Base-by-base conservation (phyloP, 2,797 vertebrate species). In the Acanthopagrus latus region DNA sequence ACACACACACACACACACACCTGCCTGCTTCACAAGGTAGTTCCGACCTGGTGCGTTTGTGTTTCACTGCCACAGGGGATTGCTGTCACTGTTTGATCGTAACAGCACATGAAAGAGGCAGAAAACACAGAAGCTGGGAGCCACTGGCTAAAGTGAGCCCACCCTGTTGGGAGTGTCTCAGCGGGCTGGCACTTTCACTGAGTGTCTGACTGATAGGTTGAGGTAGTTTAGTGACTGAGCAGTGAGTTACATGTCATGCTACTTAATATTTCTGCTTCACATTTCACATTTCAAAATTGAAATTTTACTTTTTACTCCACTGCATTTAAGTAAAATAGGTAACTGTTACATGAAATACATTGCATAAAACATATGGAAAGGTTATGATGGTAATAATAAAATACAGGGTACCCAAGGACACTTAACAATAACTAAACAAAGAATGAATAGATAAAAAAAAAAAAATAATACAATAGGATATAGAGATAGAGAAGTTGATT, bases 91-190 rank as follows among this genome's bases (percentile, higher is more conserved):
- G 29, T 74, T 82, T 86, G 86, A 88, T 89, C 64, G 71, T 76
- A 76, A 72, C 48, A 59, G 62, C 74, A 81, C 81, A 82, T 81
- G 87, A 88, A 81, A 87, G 77, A 83, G 77, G 56, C 66, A 76
- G 70, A 75, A 58, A 68, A 68, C 64, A 71, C 64, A 13, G 71
- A 18, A 44, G 77, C 65, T 72, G 47, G 68, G 54, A 44, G 72
- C 62, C 27, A 44, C 21, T 51, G 72, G 75, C 60, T 67, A 2
- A 69, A 80, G 65, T 69, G 68, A 84, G 71, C 68, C 52, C 67
- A 18, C 52, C 47, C 54, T 76, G 62, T 64, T 14, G 25, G 65
- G 62, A 69, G 69, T 1, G 50, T 57, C 63, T 74, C 58, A 23
- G 78, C 60, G 12, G 64, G 16, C 33, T 58, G 67, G 52, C 78